phyloP scores from a whole-genome alignment of 2,113 vertebrate species.

The Heteronetta atricapilla region DNA sequence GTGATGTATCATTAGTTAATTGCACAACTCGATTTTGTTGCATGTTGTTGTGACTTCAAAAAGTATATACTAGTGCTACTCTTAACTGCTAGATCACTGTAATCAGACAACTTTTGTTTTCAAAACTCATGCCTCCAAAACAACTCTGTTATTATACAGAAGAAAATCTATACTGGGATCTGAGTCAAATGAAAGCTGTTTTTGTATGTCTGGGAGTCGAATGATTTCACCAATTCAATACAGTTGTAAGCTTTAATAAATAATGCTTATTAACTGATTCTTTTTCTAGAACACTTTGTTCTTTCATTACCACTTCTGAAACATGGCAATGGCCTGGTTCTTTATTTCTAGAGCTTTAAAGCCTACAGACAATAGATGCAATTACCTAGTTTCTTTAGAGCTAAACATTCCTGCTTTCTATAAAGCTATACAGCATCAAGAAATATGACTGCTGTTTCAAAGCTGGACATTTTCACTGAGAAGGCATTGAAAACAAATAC shows the following conservation, averaged over 20 bases:
- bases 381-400: neutral
- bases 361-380: neutral
- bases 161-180: neutral
- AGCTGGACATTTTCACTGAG: neutral
- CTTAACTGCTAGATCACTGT: neutral
- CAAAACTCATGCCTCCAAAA: neutral
- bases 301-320: neutral
- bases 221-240: neutral
- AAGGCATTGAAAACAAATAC: neutral
- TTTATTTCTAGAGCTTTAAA: neutral
- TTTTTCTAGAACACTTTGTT: neutral
- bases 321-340: neutral
- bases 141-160: neutral
- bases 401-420: neutral
- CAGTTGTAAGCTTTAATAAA: neutral
- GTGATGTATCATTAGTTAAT: neutral
- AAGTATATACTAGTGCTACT: neutral
- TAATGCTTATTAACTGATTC: neutral
- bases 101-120: neutral
- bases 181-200: neutral
- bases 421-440: neutral
- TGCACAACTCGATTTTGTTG: neutral
- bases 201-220: neutral
- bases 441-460: neutral
- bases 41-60: neutral